Conservation (phyloP, 2,113 vertebrate genomes). For the Diphyllodes magnificus region DNA sequence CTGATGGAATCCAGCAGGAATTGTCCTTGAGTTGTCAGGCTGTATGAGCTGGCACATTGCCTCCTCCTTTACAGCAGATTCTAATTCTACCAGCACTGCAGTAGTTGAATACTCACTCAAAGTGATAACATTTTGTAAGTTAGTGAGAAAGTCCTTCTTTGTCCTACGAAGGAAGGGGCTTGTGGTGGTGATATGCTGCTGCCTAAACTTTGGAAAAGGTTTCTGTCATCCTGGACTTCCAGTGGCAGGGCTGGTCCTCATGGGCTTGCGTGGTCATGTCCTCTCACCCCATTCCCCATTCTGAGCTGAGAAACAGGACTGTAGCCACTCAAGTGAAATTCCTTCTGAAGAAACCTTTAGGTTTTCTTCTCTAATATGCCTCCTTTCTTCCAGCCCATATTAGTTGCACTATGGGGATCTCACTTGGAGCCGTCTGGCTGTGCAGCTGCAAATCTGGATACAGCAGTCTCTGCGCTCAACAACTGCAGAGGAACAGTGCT, state of each 20-base stretch:
- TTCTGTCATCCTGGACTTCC: not conserved
- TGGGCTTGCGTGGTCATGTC: not conserved
- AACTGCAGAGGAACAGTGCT: not conserved
- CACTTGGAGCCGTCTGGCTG: not conserved
- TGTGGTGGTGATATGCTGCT: not conserved
- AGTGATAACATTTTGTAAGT: not conserved
- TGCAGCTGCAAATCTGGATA: not conserved
- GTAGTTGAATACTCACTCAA: not conserved
- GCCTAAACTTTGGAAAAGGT: not conserved
- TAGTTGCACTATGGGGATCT: not conserved
- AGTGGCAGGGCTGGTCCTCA: not conserved
- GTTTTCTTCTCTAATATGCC: not conserved
- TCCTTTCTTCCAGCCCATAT: not conserved
- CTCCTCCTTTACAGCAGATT: not conserved
- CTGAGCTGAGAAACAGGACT: not conserved
- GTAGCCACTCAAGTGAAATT: not conserved
- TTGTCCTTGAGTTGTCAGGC: conserved; percentile 26
- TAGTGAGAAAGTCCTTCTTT: not conserved
- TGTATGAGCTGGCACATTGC: not conserved
- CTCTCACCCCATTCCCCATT: not conserved
- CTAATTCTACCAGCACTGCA: not conserved
- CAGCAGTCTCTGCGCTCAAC: not conserved
- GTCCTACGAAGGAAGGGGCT: not conserved
- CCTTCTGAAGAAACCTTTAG: not conserved
- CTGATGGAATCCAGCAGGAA: conserved; percentile 7